Evolutionary conservation across 2,113 vertebrate genomes (phyloP).

Genomic region (Myiozetetes cayanensis): DNA sequence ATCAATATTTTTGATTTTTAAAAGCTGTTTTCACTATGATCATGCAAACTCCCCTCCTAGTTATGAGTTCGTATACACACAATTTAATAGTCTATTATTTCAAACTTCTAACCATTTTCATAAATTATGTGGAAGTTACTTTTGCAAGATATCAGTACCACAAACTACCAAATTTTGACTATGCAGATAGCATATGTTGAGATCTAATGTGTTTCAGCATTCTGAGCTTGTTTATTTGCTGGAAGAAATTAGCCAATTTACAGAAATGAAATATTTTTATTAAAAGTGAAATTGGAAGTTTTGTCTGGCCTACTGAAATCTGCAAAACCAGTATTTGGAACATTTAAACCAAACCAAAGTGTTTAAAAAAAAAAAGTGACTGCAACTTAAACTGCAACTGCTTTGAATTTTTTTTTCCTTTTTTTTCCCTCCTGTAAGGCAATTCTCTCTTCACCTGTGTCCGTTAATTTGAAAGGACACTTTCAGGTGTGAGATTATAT

Average conservation of each 20-base stretch:
- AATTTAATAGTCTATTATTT: not conserved
- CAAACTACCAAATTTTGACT: conserved; percentile 52
- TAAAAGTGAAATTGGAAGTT: not conserved
- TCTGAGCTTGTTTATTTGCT: conserved; percentile 43
- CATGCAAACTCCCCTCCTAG: conserved; percentile 50
- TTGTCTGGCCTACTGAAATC: conserved; percentile 55
- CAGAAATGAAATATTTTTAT: not conserved
- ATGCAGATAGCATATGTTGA: conserved; percentile 23
- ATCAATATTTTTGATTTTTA: not conserved
- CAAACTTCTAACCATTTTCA: not conserved
- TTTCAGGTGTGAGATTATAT: not conserved
- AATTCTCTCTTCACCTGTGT: conserved; percentile 2
- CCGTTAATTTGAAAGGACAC: not conserved
- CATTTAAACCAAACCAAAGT: not conserved
- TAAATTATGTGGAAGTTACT: conserved; percentile 17
- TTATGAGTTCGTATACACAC: not conserved
- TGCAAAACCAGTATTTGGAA: conserved; percentile 34
- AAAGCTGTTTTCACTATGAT: conserved; percentile 21
- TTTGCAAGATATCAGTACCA: conserved; percentile 28
- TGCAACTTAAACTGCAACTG: conserved; percentile 40
- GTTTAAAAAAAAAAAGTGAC: not conserved
- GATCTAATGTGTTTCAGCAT: conserved; percentile 43
- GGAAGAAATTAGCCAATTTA: conserved; percentile 18
- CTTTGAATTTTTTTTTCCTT: not conserved
- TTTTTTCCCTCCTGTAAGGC: not conserved